Percentiles rank a stretch among this genome's conserved stretches.
phyloP scores from a whole-genome alignment of 2,113 vertebrate genomes.

The Ammospiza nelsoni region DNA sequence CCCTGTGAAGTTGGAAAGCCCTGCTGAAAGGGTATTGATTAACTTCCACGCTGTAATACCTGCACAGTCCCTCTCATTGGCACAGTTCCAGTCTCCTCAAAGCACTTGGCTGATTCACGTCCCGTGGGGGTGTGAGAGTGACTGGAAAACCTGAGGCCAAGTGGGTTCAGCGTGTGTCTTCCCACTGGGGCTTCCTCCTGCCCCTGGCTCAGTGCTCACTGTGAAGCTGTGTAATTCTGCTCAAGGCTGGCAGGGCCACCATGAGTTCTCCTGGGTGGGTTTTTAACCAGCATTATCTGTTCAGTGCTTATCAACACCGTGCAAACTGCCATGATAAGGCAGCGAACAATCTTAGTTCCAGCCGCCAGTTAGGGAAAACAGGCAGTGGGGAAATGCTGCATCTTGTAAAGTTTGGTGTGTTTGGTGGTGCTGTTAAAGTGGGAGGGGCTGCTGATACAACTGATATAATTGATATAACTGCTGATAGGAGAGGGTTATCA shows the following conservation, averaged over 20 bases:
- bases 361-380: background rate
- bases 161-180: background rate
- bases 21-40: background rate
- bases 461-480: background rate
- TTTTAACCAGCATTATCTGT: background rate
- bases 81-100: background rate
- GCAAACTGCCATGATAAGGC: background rate
- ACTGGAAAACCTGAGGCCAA: background rate
- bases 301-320: background rate
- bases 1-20: background rate
- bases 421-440: background rate
- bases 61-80: background rate
- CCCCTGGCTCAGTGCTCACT: background rate
- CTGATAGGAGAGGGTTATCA: background rate
- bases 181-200: background rate
- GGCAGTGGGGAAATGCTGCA: background rate
- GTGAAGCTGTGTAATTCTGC: background rate
- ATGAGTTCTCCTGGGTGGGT: background rate
- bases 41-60: background rate
- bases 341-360: background rate
- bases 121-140: background rate
- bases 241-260: background rate
- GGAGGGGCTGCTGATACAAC: background rate
- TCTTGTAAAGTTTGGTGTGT: background rate
- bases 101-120: background rate